Conservation (phyloP, 1,140 invertebrate genomes). For the Pseudachorutes palmiensis region DNA sequence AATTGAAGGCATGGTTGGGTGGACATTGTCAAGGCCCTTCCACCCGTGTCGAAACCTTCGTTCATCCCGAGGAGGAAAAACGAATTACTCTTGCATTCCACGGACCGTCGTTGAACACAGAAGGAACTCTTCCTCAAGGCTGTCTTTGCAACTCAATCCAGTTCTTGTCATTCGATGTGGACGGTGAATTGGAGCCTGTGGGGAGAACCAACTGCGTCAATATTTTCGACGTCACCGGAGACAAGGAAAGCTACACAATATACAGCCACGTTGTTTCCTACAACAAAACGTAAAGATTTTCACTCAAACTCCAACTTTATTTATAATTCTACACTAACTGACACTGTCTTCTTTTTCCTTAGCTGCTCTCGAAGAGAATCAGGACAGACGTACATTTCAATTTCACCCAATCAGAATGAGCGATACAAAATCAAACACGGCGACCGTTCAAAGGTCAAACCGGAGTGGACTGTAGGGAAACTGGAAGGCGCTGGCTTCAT, state of each 20-base stretch:
- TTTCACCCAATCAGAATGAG: background rate
- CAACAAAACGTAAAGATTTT: slow-evolving; percentile 18
- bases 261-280: slow-evolving; percentile 12
- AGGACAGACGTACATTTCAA: background rate
- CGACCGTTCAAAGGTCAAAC: background rate
- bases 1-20: background rate
- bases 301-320: background rate
- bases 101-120: background rate
- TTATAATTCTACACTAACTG: background rate
- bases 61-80: background rate
- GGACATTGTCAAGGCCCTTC: background rate
- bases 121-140: background rate
- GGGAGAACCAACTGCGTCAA: background rate
- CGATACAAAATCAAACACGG: background rate
- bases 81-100: slow-evolving; percentile 13
- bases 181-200: background rate
- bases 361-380: background rate
- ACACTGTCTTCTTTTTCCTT: background rate
- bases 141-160: background rate
- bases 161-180: slow-evolving; percentile 1
- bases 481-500: slow-evolving; percentile 12
- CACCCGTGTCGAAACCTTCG: background rate
- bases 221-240: background rate
- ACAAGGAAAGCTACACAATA: background rate
- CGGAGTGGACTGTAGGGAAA: background rate